Evolutionary conservation across 1,140 invertebrate species (phyloP).

Genomic region (Papilio machaon): DNA sequence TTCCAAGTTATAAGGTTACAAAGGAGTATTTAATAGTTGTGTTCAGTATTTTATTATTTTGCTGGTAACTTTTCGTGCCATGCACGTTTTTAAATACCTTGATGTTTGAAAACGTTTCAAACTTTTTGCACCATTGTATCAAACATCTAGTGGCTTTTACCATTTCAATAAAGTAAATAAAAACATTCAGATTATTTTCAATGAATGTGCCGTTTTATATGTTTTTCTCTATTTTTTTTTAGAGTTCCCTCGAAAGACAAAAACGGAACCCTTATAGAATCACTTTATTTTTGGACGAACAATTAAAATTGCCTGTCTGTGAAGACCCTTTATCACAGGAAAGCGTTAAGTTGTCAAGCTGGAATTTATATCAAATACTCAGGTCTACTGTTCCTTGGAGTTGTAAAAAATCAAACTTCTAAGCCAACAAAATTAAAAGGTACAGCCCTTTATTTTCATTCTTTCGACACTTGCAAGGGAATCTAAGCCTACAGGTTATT

Average conservation of each 20-base stretch:
- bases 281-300: too few relatives aligned
- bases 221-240: neutral
- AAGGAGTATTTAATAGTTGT: conserved; percentile 14
- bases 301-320: too few relatives aligned
- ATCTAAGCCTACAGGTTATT: too few relatives aligned
- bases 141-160: conserved; percentile 4
- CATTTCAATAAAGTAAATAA: neutral
- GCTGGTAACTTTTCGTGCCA: neutral
- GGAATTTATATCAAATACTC: too few relatives aligned
- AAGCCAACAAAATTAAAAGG: too few relatives aligned
- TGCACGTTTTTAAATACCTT: neutral
- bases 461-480: too few relatives aligned
- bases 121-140: conserved; percentile 20
- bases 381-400: too few relatives aligned
- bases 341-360: too few relatives aligned
- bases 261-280: too few relatives aligned
- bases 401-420: neutral
- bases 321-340: too few relatives aligned
- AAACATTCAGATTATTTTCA: conserved; percentile 15
- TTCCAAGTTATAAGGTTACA: neutral
- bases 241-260: too few relatives aligned
- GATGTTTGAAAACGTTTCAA: conserved; percentile 19
- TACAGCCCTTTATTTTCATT: too few relatives aligned
- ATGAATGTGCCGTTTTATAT: neutral
- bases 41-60: conserved; percentile 4